Base-by-base conservation (phyloP, 2,888 invertebrate species). In the Onthophagus sagittarius region DNA sequence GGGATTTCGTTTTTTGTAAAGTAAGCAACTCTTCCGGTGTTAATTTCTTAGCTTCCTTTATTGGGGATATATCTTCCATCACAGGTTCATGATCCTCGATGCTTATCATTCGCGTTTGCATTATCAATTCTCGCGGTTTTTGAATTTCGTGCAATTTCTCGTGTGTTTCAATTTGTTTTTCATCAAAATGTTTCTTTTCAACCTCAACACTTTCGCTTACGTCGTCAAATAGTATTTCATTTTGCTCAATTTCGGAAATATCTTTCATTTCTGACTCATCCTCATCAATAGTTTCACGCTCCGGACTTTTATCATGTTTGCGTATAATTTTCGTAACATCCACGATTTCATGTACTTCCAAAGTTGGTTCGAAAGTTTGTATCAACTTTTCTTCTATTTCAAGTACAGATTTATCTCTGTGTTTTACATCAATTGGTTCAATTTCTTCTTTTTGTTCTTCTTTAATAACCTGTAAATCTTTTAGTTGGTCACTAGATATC, bases 391-490 rank as follows among this genome's bases (percentile, higher is more conserved):
- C 72, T 11, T 75, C 75, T 4, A 71, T 23, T n/a, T 73, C 67
- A 69, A 73, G 53, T 4, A 69, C 63, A 13, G 14, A 13, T 4
- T 15, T 15, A 5, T 64, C 64, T 64, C 13, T 64, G 11, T 23
- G 15, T 67, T 23, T 15, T 31, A 9, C 6, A 14, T 74, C 74
- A 9, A 3, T 67, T 64, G 15, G 53, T 70, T 70, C 69, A 53
- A 62, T 7, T n/a, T 64, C 31, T 7, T 23, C 64, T 67, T 71
- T 67, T 2, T 15, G 67, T 75, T 79, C 76, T 78, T 82, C 79
- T 15, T 77, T 75, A 31, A 80, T 80, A 76, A 77, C 75, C 73
- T 77, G 77, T 69, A 79, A 67, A 67, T 81, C 80, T 74, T 77
- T 76, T 14, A 79, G 72, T 71, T 80, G 79, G 71, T 82, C 81